Evolutionary conservation across 2,888 invertebrate genomes (phyloP), one percentile per base, ranked within the genome.

Genomic region (Mythimna albipuncta): DNA sequence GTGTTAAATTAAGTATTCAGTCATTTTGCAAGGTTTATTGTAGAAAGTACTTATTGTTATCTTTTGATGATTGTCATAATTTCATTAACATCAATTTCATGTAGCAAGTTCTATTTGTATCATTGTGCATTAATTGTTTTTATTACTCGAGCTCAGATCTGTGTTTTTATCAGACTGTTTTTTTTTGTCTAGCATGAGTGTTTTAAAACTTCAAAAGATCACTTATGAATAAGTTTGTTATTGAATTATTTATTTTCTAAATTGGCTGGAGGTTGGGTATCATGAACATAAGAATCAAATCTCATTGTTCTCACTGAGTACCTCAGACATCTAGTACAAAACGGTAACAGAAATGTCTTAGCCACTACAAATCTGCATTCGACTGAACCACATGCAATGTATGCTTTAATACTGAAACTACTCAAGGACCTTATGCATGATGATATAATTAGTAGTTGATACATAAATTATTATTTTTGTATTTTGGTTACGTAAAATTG

Each of bases 21-120:
- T 82, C 75, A 79, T 78, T 81, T 75, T 87, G 69, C 73, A 72
- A 75, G 52, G 64, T 73, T 79, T 65, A 41, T 74, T 68, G 58
- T 75, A 75, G 76, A 75, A 72, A 69, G 74, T 84, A 84, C 80
- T 85, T 85, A 83, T 71, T 76, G 65, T 77, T 78, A 54, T 82
- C 44, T 64, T 68, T 69, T 82, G 38, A 77, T 72, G 47, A 72
- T 79, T 75, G 21, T 67, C 38, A 57, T 63, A 4, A 54, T 58
- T 67, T 68, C 59, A 62, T 65, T 58, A 38, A 55, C 59, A 54
- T 32, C 26, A 66, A 61, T 61, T 55, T 68, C 19, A 58, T 70
- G 64, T 70, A 75, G 50, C 32, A 64, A 79, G 63, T 79, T 79
- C 54, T 76, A 68, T 68, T 68, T 74, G 54, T 62, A 68, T 76